A percentile compares a stretch with the other conserved stretches of the same genome.
phyloP scores from a whole-genome alignment of 37 sponge, comb jelly and placozoan species.

The Mnemiopsis leidyi region DNA sequence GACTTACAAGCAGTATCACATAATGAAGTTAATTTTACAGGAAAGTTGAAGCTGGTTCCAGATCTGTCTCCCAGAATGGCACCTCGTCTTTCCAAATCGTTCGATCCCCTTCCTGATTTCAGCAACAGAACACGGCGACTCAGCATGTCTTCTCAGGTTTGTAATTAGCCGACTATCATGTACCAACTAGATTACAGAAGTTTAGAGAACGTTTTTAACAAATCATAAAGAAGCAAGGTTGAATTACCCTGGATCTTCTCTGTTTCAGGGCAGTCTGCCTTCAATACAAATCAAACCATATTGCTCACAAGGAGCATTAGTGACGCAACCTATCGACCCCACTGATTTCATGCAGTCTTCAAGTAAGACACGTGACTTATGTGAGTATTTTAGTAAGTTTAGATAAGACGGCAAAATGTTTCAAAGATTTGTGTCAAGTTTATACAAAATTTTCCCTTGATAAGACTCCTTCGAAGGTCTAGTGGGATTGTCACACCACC shows the following conservation, averaged over 20 bases:
- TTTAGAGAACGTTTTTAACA: too few relatives aligned
- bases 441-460: too few relatives aligned
- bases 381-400: too few relatives aligned
- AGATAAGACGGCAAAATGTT: too few relatives aligned
- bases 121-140: not conserved
- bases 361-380: not conserved
- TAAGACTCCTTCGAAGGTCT: not conserved
- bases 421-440: too few relatives aligned
- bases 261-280: not conserved
- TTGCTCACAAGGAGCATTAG: conserved; percentile 36
- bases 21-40: not conserved
- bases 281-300: conserved; percentile 46
- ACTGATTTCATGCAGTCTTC: conserved; percentile 21
- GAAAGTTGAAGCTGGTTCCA: conserved; percentile 42
- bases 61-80: conserved; percentile 55
- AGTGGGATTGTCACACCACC: conserved; percentile 7
- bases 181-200: too few relatives aligned
- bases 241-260: too few relatives aligned
- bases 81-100: conserved; percentile 49
- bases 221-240: too few relatives aligned
- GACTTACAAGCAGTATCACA: too few relatives aligned
- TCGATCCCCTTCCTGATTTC: conserved; percentile 59
- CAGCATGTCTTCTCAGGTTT: conserved; percentile 47
- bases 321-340: conserved; percentile 20
- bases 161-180: too few relatives aligned